Evolutionary conservation across 1,140 invertebrate species (phyloP).

Genomic region (Harlomillsia oculata): DNA sequence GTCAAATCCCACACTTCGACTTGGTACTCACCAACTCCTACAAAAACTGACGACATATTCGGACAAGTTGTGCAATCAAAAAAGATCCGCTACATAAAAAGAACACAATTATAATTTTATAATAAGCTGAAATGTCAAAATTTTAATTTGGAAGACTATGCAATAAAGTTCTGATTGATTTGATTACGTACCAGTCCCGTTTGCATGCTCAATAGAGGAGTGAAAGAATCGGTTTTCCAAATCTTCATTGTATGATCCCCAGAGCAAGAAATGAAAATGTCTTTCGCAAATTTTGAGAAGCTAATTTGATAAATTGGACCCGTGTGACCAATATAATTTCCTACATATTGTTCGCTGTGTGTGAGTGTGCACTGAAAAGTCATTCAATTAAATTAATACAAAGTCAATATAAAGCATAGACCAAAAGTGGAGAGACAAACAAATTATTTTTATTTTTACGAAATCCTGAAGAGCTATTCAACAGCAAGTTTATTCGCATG

Average conservation of each 20-base stretch:
- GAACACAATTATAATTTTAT: constrained; percentile 42
- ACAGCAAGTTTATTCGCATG: no score
- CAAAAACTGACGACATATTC: constrained; percentile 48
- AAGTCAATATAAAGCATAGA: not conserved
- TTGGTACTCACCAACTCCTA: constrained; percentile 43
- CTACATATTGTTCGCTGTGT: constrained; percentile 26
- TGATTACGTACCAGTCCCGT: constrained; percentile 26
- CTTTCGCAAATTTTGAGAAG: constrained; percentile 46
- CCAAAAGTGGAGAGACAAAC: no score
- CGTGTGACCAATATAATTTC: constrained; percentile 39
- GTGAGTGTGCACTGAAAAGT: constrained; percentile 24
- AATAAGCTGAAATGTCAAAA: no score
- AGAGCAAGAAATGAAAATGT: constrained; percentile 48
- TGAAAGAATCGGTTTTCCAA: constrained; percentile 42
- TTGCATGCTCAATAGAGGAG: constrained; percentile 21
- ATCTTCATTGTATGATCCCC: constrained; percentile 50
- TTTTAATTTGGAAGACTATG: constrained; percentile 26
- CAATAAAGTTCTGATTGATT: not conserved
- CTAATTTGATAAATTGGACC: constrained; percentile 46
- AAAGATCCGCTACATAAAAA: constrained; percentile 43
- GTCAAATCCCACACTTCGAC: constrained; percentile 34
- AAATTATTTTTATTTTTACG: no score
- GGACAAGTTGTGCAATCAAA: constrained; percentile 48
- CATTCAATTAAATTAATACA: not conserved
- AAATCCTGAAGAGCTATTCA: no score